Evolutionary conservation across 30 jellyfish, hydroid and myxozoan genomes (phyloP).

Genomic region (Pseudorhiza aurosa): DNA sequence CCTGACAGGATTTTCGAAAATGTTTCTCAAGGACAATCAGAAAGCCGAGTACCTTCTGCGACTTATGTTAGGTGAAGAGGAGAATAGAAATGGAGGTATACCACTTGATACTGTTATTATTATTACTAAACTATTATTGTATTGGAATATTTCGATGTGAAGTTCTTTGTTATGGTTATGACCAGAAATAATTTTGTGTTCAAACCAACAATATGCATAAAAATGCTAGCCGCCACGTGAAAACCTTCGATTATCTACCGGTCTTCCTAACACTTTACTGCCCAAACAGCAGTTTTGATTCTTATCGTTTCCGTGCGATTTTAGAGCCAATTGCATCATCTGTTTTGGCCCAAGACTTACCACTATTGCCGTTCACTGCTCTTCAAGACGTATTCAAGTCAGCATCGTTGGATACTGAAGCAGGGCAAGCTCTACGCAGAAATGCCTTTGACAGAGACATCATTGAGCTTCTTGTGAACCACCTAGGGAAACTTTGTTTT

Average conservation of each 20-base stretch:
- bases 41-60: slow-evolving; percentile 87
- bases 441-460: slow-evolving; percentile 73
- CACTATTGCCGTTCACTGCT: slow-evolving; percentile 75
- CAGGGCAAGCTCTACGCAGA: slow-evolving; percentile 69
- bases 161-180: too few relatives aligned
- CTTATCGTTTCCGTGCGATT: background rate
- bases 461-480: slow-evolving; percentile 52
- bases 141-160: too few relatives aligned
- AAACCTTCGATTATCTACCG: too few relatives aligned
- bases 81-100: slow-evolving; percentile 88
- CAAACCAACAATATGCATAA: too few relatives aligned
- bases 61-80: slow-evolving; percentile 92
- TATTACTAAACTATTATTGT: too few relatives aligned
- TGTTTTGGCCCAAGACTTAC: slow-evolving; percentile 67
- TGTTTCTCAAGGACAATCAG: slow-evolving; percentile 70
- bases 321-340: slow-evolving; percentile 63
- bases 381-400: slow-evolving; percentile 57
- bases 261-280: too few relatives aligned
- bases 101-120: too few relatives aligned
- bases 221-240: too few relatives aligned
- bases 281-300: too few relatives aligned
- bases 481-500: slow-evolving; percentile 53
- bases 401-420: slow-evolving; percentile 27
- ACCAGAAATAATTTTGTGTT: too few relatives aligned
- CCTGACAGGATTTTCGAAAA: slow-evolving; percentile 81